Evolutionary conservation across 1,140 invertebrate species (phyloP).

Genomic region (Drosophila carrolli): DNA sequence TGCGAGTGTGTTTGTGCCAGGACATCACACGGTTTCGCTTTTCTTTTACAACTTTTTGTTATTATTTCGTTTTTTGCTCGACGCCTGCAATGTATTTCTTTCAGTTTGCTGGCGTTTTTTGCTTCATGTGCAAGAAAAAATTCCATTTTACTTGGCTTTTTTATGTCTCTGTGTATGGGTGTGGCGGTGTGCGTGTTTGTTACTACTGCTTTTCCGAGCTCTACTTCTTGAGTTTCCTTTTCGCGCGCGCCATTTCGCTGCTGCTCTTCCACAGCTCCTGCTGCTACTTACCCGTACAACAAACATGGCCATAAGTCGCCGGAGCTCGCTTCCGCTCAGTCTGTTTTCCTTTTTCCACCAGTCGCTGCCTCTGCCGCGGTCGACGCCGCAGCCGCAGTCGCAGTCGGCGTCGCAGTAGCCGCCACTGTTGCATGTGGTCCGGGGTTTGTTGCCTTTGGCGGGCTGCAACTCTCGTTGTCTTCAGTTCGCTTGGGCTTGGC

Average conservation of each 20-base stretch:
- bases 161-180: slow-evolving; percentile 56
- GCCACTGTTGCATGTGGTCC: slow-evolving; percentile 75
- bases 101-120: slow-evolving; percentile 77
- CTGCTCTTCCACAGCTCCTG: slow-evolving; percentile 28
- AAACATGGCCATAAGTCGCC: slow-evolving; percentile 78
- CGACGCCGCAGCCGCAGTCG: slow-evolving; percentile 20
- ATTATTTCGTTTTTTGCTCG: slow-evolving; percentile 81
- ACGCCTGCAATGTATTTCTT: slow-evolving; percentile 78
- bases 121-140: slow-evolving; percentile 71
- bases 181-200: slow-evolving; percentile 35
- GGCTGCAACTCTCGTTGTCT: slow-evolving; percentile 75
- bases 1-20: slow-evolving; percentile 55
- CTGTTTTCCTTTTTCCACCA: slow-evolving; percentile 42
- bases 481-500: slow-evolving; percentile 75
- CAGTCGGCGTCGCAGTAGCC: slow-evolving; percentile 27
- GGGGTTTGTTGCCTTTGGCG: slow-evolving; percentile 69
- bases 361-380: slow-evolving; percentile 50
- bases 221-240: slow-evolving; percentile 79
- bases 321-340: slow-evolving; percentile 57
- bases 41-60: slow-evolving; percentile 83
- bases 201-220: slow-evolving; percentile 50
- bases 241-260: slow-evolving; percentile 76
- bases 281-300: slow-evolving; percentile 72
- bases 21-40: slow-evolving; percentile 82
- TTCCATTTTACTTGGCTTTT: slow-evolving; percentile 76